Base-by-base conservation (phyloP, 2,113 vertebrate genomes). In the Nyctibius bracteatus region DNA sequence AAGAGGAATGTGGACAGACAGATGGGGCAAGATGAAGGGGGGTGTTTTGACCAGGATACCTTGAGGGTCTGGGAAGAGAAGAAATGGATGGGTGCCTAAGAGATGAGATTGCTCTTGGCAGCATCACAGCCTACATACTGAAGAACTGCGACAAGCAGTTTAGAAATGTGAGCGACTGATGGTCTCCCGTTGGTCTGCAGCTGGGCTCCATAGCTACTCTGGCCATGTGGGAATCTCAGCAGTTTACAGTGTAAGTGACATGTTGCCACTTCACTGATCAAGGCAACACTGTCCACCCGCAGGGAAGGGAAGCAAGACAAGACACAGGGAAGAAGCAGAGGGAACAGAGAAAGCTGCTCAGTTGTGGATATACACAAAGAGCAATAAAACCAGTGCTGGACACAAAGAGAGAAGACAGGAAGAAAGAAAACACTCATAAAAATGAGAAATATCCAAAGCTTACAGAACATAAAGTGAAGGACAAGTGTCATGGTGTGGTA, bases 21-120 rank as follows among this genome's bases (percentile, higher is more conserved):
- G 94, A 96, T 85, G 90, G 95, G 92, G 44, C 78, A 94, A 54
- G 81, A 49, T 3, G n/a, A 31, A 37, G 68, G 54, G 39, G 39
- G 63, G 24, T 28, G 55, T 14, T 14, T 71, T 47, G 61, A 63
- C 66, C 79, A 3, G 5, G 70, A 63, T 72, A 85, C 70, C 92
- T 96, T 20, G 67, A 80, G 92, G 88, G 85, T 82, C 70, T 88
- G 66, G 33, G 39, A 24, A 20, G 66, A 77, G 81, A 74, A 79
- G 65, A 30, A 72, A 79, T 79, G 85, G 81, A 57, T 52, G 85
- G 70, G 78, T 65, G 90, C 94, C 68, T 54, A 2, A 31, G 70
- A 94, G 92, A 96, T 86, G 88, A 86, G 88, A 95, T 97, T 80
- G 66, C 49, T 94, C 21, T 30, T 92, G 94, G 92, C 96, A 97